Percentiles rank a stretch among this genome's conserved stretches.
Evolutionary conservation across 35 echinoderm and acorn worm species (phyloP).

Genomic region (Acanthaster planci): DNA sequence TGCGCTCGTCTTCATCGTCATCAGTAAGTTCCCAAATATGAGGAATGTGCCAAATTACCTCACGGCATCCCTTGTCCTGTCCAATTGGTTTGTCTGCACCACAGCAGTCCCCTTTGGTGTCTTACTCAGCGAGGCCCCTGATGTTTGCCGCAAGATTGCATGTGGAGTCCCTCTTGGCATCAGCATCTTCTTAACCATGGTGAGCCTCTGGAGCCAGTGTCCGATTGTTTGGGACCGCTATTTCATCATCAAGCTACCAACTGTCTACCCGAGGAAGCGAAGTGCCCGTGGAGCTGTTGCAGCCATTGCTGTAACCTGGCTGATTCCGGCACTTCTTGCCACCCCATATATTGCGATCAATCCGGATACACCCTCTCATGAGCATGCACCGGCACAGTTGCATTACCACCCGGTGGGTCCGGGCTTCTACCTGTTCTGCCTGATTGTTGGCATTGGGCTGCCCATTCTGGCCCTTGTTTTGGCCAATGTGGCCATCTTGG

Average conservation of each 20-base stretch:
- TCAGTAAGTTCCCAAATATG: neutral
- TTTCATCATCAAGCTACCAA: neutral
- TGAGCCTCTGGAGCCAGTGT: neutral
- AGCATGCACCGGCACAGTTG: neutral
- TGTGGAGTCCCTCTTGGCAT: neutral
- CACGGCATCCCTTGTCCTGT: neutral
- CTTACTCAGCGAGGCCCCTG: neutral
- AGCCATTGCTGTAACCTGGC: neutral
- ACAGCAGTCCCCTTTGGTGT: neutral
- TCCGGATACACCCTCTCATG: neutral
- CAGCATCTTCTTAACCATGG: neutral
- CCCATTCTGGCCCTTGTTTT: neutral
- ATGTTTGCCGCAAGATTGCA: neutral
- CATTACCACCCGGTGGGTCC: neutral
- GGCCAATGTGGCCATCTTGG: neutral
- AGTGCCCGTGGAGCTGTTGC: neutral
- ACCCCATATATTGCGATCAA: neutral
- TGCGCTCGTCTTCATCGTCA: neutral
- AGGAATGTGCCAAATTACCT: neutral
- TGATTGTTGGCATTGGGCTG: neutral
- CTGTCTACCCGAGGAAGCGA: neutral
- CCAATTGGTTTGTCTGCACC: neutral
- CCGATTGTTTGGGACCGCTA: neutral
- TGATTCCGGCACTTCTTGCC: neutral
- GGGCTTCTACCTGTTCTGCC: neutral